A percentile compares a stretch with the other conserved stretches of the same genome.
phyloP scores from a whole-genome alignment of 2,797 vertebrate species.

The Pelochelys cantorii region DNA sequence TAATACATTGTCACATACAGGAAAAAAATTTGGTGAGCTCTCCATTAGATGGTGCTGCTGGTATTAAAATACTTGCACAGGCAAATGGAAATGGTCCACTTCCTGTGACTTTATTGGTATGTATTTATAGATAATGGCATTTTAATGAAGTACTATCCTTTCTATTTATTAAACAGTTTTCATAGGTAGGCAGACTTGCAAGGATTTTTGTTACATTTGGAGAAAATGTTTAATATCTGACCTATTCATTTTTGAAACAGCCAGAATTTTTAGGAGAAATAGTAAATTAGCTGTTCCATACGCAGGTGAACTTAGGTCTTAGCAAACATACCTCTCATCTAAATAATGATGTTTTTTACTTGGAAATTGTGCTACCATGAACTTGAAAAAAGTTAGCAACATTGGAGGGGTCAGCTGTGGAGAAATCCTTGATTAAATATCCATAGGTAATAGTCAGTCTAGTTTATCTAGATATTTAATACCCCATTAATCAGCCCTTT shows the following conservation, averaged over 20 bases:
- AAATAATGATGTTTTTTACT: neutral
- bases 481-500: neutral
- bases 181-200: neutral
- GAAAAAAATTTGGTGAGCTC: constrained; percentile 36
- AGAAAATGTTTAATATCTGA: neutral
- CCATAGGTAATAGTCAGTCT: neutral
- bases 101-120: neutral
- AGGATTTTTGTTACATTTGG: neutral
- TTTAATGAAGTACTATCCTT: neutral
- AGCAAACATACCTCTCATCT: neutral
- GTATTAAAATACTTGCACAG: constrained; percentile 61
- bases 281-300: constrained; percentile 22
- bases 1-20: constrained; percentile 42
- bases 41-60: constrained; percentile 78
- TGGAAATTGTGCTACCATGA: neutral
- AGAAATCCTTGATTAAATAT: constrained; percentile 9
- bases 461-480: neutral
- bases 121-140: neutral
- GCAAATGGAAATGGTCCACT: constrained; percentile 8
- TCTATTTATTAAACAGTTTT: neutral
- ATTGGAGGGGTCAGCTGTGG: neutral
- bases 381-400: neutral
- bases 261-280: neutral
- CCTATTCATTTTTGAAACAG: no score
- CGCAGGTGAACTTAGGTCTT: constrained; percentile 9